Conservation (phyloP, 2,113 vertebrate species). For the Xenopus borealis region DNA sequence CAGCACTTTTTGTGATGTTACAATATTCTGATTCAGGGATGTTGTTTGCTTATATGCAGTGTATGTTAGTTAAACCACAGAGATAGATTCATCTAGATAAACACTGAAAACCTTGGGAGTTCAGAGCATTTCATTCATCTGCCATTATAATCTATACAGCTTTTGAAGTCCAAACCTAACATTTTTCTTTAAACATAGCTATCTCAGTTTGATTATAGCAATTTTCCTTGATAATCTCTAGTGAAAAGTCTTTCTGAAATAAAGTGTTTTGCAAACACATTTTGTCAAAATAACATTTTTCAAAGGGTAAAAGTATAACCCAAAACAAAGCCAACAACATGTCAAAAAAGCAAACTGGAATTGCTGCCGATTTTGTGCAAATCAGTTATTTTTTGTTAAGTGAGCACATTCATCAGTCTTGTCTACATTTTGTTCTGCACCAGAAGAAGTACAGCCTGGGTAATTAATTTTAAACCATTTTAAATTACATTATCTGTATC, state of each 20-base stretch:
- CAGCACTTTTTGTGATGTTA: too few species aligned
- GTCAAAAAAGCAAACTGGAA: background rate
- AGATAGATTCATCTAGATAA: background rate
- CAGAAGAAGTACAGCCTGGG: too few species aligned
- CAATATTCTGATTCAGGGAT: too few species aligned
- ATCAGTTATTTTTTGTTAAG: background rate
- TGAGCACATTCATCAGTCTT: too few species aligned
- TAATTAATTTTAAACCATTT: too few species aligned
- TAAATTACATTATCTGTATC: too few species aligned
- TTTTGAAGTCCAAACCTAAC: conserved; percentile 26
- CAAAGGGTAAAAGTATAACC: conserved; percentile 10
- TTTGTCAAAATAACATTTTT: conserved; percentile 32
- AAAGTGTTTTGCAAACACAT: conserved; percentile 34
- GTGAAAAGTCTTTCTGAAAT: conserved; percentile 37
- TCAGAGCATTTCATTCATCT: background rate
- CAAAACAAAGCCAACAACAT: background rate
- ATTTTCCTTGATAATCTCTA: conserved; percentile 38
- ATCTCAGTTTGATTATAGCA: conserved; percentile 38
- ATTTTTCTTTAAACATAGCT: conserved; percentile 29
- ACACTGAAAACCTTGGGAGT: background rate
- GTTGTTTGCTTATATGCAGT: too few species aligned
- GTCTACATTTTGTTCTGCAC: too few species aligned
- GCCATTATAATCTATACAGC: conserved; percentile 30
- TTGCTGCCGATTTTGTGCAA: background rate
- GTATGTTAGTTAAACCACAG: background rate